Evolutionary conservation across 2,113 vertebrate species (phyloP).

Genomic region (Benitochromis conjunctus): DNA sequence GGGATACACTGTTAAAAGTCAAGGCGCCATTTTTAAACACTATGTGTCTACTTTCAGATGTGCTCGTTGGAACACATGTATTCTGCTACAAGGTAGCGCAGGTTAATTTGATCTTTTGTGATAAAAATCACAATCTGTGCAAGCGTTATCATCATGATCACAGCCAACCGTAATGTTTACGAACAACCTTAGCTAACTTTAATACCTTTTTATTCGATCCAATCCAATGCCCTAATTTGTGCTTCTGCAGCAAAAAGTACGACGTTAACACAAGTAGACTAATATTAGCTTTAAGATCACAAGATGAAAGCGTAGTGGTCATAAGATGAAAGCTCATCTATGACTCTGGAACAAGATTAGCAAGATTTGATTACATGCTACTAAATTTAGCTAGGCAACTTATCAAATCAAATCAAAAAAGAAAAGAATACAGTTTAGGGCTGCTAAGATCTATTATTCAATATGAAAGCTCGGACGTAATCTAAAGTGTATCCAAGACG

Average conservation of each 20-base stretch:
- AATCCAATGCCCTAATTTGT: neutral
- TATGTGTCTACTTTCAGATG: neutral
- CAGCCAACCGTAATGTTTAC: neutral
- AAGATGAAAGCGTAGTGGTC: neutral
- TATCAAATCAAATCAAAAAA: conserved; percentile 61
- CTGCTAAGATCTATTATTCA: conserved; percentile 60
- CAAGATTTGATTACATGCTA: conserved; percentile 56
- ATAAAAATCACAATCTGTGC: neutral
- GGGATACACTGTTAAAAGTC: conserved; percentile 23
- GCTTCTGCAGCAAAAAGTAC: neutral
- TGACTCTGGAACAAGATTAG: conserved; percentile 56
- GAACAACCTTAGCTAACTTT: neutral
- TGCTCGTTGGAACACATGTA: neutral
- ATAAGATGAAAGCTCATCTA: conserved; percentile 29
- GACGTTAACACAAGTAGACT: neutral
- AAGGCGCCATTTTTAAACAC: conserved; percentile 15
- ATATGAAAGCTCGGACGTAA: conserved; percentile 54
- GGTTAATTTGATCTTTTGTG: neutral
- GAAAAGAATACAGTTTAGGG: conserved; percentile 49
- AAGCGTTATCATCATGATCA: neutral
- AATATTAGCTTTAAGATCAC: conserved; percentile 22
- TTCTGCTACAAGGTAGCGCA: neutral
- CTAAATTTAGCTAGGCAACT: conserved; percentile 67
- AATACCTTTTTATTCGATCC: neutral
- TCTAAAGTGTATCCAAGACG: conserved; percentile 54